Conservation (phyloP, 2,888 invertebrate species). For the Embidobia sp. region DNA sequence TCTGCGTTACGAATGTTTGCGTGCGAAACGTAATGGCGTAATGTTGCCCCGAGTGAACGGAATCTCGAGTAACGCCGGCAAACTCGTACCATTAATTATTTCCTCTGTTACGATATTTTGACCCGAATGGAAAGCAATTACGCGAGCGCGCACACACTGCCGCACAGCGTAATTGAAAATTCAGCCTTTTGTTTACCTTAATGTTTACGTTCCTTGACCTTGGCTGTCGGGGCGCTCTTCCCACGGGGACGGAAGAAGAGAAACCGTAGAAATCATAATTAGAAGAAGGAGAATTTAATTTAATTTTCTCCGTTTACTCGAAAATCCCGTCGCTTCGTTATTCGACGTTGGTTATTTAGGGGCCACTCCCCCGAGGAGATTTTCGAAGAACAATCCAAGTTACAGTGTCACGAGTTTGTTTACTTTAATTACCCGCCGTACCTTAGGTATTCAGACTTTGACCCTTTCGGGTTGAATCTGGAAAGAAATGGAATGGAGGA, state of each 20-base stretch:
- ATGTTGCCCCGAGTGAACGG: conserved; percentile 23
- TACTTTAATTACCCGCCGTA: conserved; percentile 19
- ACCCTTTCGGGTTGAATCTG: not conserved
- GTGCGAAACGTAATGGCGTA: conserved; percentile 48
- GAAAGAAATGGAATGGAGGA: no score
- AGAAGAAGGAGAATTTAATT: conserved; percentile 24
- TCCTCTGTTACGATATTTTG: conserved; percentile 50
- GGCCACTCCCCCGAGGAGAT: not conserved
- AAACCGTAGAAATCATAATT: conserved; percentile 28
- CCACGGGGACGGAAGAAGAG: not conserved
- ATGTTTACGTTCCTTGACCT: conserved; percentile 30
- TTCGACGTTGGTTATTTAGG: conserved; percentile 10
- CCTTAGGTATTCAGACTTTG: no score
- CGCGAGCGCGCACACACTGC: not conserved
- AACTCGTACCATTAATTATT: conserved; percentile 59
- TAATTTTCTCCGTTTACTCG: conserved; percentile 8
- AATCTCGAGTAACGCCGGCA: conserved; percentile 45
- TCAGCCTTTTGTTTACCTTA: conserved; percentile 8
- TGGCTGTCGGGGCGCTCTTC: conserved; percentile 1
- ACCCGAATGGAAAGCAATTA: conserved; percentile 48
- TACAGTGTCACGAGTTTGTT: conserved; percentile 4
- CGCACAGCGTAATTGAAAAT: not conserved
- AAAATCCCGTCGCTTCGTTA: no score
- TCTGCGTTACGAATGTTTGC: conserved; percentile 52
- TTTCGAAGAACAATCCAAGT: conserved; percentile 17